Conservation (phyloP, 2,113 vertebrate species). For the Ceuthmochares aereus region DNA sequence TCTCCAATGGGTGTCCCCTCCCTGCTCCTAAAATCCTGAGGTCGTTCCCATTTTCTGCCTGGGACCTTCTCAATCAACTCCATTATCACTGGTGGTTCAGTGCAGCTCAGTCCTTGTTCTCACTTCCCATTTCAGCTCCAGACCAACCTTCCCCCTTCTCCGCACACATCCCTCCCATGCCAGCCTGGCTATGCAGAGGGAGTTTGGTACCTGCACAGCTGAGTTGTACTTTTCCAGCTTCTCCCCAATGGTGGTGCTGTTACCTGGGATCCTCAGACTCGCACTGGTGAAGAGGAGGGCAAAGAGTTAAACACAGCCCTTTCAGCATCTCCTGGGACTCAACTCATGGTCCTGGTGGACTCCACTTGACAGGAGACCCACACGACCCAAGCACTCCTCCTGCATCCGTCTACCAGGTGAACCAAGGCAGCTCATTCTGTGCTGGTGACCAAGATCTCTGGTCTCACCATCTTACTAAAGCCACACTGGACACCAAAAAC, state of each 20-base stretch:
- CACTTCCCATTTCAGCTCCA: rapidly evolving
- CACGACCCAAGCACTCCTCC: background rate
- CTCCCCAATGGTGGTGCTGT: constrained; percentile 80
- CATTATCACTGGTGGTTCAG: rapidly evolving
- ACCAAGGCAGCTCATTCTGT: background rate
- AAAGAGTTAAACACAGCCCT: background rate
- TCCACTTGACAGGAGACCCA: background rate
- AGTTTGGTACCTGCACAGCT: constrained; percentile 83
- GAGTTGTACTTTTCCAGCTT: constrained; percentile 89
- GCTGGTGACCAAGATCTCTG: background rate
- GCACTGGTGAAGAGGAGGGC: constrained; percentile 69
- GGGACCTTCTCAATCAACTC: background rate
- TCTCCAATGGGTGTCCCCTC: background rate
- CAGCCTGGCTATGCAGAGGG: background rate
- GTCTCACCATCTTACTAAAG: background rate
- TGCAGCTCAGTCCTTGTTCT: background rate
- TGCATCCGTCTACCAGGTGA: background rate
- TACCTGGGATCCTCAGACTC: constrained; percentile 84
- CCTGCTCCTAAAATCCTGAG: background rate
- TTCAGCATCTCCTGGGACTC: background rate
- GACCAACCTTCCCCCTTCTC: background rate
- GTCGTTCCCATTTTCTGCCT: background rate
- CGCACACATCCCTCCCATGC: background rate
- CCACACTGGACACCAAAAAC: background rate
- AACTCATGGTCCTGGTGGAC: background rate